Base-by-base conservation (phyloP, 2,113 vertebrate species). In the Archocentrus centrarchus region DNA sequence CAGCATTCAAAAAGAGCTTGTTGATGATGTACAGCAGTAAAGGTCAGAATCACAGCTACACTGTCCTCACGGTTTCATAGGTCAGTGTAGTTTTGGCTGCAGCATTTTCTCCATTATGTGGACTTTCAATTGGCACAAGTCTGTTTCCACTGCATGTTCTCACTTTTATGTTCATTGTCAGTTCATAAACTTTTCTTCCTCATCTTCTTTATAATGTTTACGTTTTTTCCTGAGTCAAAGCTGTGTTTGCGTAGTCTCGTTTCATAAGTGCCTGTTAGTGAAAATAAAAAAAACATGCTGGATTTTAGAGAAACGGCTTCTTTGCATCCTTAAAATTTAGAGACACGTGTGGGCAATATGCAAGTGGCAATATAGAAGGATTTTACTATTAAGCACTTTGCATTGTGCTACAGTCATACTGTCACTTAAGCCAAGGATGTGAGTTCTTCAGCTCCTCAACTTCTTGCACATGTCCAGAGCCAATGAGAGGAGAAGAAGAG, bases 391-490 rank as follows among this genome's bases (percentile, higher is more conserved):
- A 22, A 47, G 41, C 30, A 15, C 9, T 27, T 47, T 50, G 4
- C 4, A 18, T 27, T 15, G 30, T 9, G 6, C 59, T 32, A 37
- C 37, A 24, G 39, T 47, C 15, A 11, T 10, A 10, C 37, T 39
- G 37, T 39, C 37, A 39, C 37, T 9, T 35, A 6, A 35, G 35
- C 7, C 35, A 35, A 35, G 35, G 35, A 35, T 35, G 7, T 7
- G 35, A 35, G 5, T 35, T 30, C 30, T 30, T 30, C 30, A 30
- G 4, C 35, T 44, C 20, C 60, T 62, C 0, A 7, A 60, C 78
- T 30, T 76, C 63, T 64, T 79, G 58, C 76, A 75, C 64, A 90
- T 64, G 91, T 7, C 44, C 59, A 80, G 60, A 91, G 79, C 82
- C 73, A 79, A 73, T 75, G 68, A 77, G 79, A 84, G 41, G 53